phyloP scores from a whole-genome alignment of 2,113 vertebrate genomes.

The Myxocyprinus asiaticus region DNA sequence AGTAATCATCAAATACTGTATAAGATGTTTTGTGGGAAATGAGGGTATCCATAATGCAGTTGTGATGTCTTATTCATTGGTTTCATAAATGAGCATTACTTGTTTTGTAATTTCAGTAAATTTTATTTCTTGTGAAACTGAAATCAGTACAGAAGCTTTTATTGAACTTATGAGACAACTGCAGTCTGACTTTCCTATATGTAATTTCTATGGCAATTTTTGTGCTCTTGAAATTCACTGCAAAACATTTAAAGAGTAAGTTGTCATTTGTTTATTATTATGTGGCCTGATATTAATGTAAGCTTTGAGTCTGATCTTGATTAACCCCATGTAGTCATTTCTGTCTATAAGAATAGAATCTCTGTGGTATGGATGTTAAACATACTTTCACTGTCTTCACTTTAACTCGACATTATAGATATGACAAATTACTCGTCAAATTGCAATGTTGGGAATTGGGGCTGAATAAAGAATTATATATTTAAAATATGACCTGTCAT shows the following conservation, averaged over 20 bases:
- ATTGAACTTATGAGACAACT: no score
- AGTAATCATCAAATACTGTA: constrained; percentile 27
- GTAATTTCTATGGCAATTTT: no score
- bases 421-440: constrained; percentile 12
- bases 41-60: neutral
- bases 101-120: neutral
- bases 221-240: no score
- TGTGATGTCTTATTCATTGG: neutral
- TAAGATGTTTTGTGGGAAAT: no score
- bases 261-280: neutral
- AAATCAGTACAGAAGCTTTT: no score
- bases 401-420: constrained; percentile 40
- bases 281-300: constrained; percentile 15
- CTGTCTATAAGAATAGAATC: neutral
- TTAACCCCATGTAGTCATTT: constrained; percentile 35
- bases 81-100: neutral
- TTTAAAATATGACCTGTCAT: constrained; percentile 14
- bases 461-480: constrained; percentile 45
- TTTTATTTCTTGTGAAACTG: neutral
- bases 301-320: constrained; percentile 23
- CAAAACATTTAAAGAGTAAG: neutral
- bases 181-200: no score
- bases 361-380: constrained; percentile 36
- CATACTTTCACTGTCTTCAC: constrained; percentile 49
- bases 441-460: constrained; percentile 40